phyloP scores from a whole-genome alignment of 2,113 vertebrate species.

The Phasianus colchicus region DNA sequence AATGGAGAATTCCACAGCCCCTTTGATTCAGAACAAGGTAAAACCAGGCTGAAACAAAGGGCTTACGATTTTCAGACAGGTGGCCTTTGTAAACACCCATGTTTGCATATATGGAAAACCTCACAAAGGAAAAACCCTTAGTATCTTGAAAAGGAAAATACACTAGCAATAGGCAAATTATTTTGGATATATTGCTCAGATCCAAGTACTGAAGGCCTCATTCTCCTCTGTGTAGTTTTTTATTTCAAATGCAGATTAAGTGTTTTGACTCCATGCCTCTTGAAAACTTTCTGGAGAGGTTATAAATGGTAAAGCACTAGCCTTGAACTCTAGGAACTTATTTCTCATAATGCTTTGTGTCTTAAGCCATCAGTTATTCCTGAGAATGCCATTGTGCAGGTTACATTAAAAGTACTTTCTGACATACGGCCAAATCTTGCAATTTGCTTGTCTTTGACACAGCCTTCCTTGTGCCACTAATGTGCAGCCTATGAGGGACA shows the following conservation, averaged over 20 bases:
- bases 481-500: background rate
- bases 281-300: background rate
- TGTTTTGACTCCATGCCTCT: background rate
- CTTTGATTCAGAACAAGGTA: constrained; percentile 61
- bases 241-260: background rate
- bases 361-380: background rate
- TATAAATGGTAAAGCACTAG: background rate
- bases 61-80: constrained; percentile 44
- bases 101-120: background rate
- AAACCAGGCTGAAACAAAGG: background rate
- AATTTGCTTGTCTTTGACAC: background rate
- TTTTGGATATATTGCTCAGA: background rate
- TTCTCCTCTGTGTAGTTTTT: background rate
- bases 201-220: background rate
- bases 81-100: constrained; percentile 22
- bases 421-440: background rate
- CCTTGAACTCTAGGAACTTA: background rate
- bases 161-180: background rate
- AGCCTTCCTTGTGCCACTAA: background rate
- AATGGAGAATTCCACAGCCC: background rate
- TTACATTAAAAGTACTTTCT: background rate
- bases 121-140: background rate
- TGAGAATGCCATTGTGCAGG: background rate
- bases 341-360: background rate
- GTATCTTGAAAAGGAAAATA: background rate